Base-by-base conservation (phyloP, 1,140 invertebrate species). In the Magallana gigas region DNA sequence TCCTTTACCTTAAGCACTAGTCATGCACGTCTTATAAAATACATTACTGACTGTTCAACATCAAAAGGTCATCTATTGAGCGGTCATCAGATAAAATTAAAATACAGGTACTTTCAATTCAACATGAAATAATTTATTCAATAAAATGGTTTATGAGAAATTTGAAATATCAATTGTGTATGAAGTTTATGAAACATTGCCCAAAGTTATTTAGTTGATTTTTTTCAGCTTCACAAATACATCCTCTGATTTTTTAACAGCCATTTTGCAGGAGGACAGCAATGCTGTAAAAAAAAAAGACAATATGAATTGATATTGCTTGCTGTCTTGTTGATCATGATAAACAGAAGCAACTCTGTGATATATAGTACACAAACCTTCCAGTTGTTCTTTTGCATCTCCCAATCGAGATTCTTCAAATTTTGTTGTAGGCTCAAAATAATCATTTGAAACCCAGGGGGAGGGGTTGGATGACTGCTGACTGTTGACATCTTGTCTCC, bases 341-440 rank as follows among this genome's bases (percentile, higher is more conserved):
- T 48, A 48, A 2, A 48, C 36, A 48, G 36, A 4, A 48, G 3
- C 36, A 48, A 48, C 36, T 4, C 36, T 48, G 5, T 48, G 36
- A 48, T 48, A 48, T 0, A 48, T 48, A 48, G 86, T 1, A 14
- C 81, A 68, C 59, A 71, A 84, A 93, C 92, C 90, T 88, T 91
- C 88, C 2, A 93, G 58, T 81, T 92, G 91, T 64, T 92, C 84
- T 85, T 92, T 89, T 76, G 92, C 91, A 80, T 93, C 91, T 64
- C 89, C 90, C 18, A 92, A 83, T 57, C 85, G 89, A 11, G 88
- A 86, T 57, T 90, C 64, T 80, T 91, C 91, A 89, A 91, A 90
- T 56, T 88, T 88, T 9, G 64, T 71, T 1, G 90, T 88, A 16
- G 71, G 84, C 60, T 88, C 82, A 90, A 90, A 92, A 56, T 85